Evolutionary conservation across 2,797 vertebrate species (phyloP), one percentile per base, ranked within the genome.

Genomic region (Phoebastria nigripes): DNA sequence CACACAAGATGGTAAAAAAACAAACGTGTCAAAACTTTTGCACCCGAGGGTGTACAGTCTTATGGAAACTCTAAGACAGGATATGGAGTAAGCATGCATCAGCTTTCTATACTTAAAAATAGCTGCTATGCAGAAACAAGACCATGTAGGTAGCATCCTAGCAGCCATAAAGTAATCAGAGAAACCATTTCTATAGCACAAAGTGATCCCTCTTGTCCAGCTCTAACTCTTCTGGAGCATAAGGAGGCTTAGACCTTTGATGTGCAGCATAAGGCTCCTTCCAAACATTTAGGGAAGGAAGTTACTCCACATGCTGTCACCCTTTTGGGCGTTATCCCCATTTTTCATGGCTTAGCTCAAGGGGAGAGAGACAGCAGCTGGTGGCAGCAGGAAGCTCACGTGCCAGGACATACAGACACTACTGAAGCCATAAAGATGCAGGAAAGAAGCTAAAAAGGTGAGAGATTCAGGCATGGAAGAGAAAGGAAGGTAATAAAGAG

Each of bases 1-100:
- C 91, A 77, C 73, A 82, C 66, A 80, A 82, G 66, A 87, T 42
- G 70, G 66, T 46, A 63, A 89, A 94, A 95, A 95, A 93, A 65
- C 58, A 93, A 89, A 59, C 2, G 10, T 28, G 70, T 59, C 86
- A 94, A 82, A 94, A 90, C 47, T 49, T 79, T 35, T 77, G 83
- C 87, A 95, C 81, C 44, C 90, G 91, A 74, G 74, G 46, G 26
- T 31, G 24, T 54, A 79, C 14, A 49, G 62, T 39, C 24, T 67
- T 28, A 79, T 1, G 31, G 63, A 93, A 87, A 90, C 16, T 55
- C 63, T 35, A 67, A 37, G 55, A 66, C 20, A 41, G 52, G 35
- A 77, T 8, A 80, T 3, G 18, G n/a, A 76, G n/a, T 21, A 70
- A 74, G 72, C 25, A 63, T 9, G 8, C 31, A 39, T 59, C 47